A percentile compares a stretch with the other conserved stretches of the same genome.
These are phyloP conservation scores for Hippocampus abdominalis DNA, from an alignment of 2,113 vertebrate genomes.

Conservation along the genomic window DNA sequence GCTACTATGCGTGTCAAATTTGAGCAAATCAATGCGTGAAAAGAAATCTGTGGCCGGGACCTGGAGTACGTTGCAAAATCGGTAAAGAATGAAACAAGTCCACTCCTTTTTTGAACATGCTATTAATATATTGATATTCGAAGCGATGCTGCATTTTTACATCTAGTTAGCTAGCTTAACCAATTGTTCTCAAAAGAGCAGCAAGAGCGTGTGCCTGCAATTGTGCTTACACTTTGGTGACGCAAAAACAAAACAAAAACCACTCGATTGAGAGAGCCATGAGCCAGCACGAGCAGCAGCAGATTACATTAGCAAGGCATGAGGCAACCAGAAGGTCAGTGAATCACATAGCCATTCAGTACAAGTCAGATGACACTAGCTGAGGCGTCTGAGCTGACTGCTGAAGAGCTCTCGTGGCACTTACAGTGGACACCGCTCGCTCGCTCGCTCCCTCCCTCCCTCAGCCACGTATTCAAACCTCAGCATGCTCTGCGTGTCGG, in stretches of 20 bases:
- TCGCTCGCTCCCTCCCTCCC: background rate
- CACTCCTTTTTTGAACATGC: too few relatives aligned
- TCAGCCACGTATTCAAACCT: too few relatives aligned
- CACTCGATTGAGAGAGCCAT: constrained; percentile 29
- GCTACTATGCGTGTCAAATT: too few relatives aligned
- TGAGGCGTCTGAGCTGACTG: constrained; percentile 54
- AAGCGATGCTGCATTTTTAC: too few relatives aligned
- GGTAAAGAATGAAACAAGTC: too few relatives aligned
- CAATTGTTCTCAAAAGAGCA: constrained; percentile 19
- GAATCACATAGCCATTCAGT: constrained; percentile 73
- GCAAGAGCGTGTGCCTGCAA: constrained; percentile 2
- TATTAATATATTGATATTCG: too few relatives aligned
- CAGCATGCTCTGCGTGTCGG: background rate
- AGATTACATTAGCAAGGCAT: constrained; percentile 77
- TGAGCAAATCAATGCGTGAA: too few relatives aligned
- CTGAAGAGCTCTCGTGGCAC: constrained; percentile 62
- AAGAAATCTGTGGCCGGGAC: too few relatives aligned
- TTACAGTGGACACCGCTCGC: constrained; percentile 38
- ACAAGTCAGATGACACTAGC: constrained; percentile 47
- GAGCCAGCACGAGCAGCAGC: constrained; percentile 54
- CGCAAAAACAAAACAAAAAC: constrained; percentile 1
- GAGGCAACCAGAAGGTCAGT: constrained; percentile 70
- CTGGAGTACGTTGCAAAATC: too few relatives aligned
- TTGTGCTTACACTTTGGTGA: constrained; percentile 19
- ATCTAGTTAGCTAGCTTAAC: constrained; percentile 1